Evolutionary conservation across 2,797 vertebrate genomes (phyloP), one percentile per base, ranked within the genome.

Genomic region (Philypnodon macrostomus): DNA sequence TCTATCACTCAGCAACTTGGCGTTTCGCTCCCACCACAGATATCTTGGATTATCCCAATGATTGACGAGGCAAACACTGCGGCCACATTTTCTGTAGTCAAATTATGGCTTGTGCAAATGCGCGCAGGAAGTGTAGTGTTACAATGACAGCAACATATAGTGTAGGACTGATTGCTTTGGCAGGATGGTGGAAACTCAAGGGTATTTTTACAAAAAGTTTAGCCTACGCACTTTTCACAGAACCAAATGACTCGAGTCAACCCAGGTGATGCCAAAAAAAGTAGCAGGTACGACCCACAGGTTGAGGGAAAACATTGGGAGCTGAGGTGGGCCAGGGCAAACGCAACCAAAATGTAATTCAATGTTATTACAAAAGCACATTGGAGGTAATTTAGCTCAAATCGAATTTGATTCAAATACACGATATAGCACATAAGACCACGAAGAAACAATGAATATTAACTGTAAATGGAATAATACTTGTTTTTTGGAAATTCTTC

Each of bases 41-140:
- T 57, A 47, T 38, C 14, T 60, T 45, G 29, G 18, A 17, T 40
- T 57, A 42, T 17, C 1, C 37, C 31, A 18, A 30, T 24, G 44
- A 30, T 27, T 30, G 17, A 37, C 26, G 31, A 7, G 36, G 17
- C 47, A 38, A 53, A 38, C 31, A 21, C 18, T 48, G 36, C 33
- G 12, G 38, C 23, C 10, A 19, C 33, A 24, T 15, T 18, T 46
- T 51, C 24, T 51, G 39, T 18, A 46, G 26, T 24, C 30, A 45
- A 9, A 31, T 42, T 35, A 35, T 39, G 17, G 24, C n/a, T 37
- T 24, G 15, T 34, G 23, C 44, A 34, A 44, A 42, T 16, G 40
- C 8, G 14, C 8, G 24, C 40, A 44, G 41, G 41, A 44, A 29
- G 41, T 44, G 41, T 30, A 30, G 41, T 12, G 41, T 44, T 44